A percentile compares a stretch with the other conserved stretches of the same genome.
phyloP scores from a whole-genome alignment of 2,113 vertebrate species.

The Oryzias celebensis region DNA sequence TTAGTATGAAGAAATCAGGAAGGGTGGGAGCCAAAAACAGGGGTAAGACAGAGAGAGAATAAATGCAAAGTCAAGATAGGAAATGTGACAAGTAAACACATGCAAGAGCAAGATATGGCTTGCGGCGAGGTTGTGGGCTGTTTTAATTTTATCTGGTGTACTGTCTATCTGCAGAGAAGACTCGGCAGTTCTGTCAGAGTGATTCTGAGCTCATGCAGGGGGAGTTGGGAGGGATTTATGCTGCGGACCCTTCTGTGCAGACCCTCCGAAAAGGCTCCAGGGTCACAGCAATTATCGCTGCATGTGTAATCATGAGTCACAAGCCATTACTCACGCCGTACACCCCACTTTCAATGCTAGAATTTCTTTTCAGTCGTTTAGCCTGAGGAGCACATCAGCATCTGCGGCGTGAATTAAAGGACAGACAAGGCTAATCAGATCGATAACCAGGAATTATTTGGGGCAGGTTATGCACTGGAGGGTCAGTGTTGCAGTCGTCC shows the following conservation, averaged over 20 bases:
- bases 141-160: constrained; percentile 44
- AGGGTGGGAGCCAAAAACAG: constrained; percentile 19
- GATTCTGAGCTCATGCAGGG: constrained; percentile 43
- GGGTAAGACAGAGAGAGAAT: constrained; percentile 26
- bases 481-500: constrained; percentile 37
- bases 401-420: constrained; percentile 44
- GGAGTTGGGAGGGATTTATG: constrained; percentile 21
- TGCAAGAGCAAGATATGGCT: constrained; percentile 34
- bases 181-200: constrained; percentile 31
- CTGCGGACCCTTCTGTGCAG: constrained; percentile 23
- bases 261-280: constrained; percentile 23
- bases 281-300: constrained; percentile 56
- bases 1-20: constrained; percentile 28
- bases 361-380: constrained; percentile 12
- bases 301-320: constrained; percentile 55
- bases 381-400: constrained; percentile 29
- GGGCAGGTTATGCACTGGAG: constrained; percentile 52
- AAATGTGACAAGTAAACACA: constrained; percentile 40
- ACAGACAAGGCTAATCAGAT: constrained; percentile 51
- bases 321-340: constrained; percentile 38
- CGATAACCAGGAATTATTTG: constrained; percentile 51
- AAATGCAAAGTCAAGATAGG: constrained; percentile 32
- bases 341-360: constrained; percentile 12
- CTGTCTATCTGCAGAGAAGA: constrained; percentile 41
- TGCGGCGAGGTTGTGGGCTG: constrained; percentile 40